phyloP scores from a whole-genome alignment of 23 tunicate species.

The Ascidia mentula region DNA sequence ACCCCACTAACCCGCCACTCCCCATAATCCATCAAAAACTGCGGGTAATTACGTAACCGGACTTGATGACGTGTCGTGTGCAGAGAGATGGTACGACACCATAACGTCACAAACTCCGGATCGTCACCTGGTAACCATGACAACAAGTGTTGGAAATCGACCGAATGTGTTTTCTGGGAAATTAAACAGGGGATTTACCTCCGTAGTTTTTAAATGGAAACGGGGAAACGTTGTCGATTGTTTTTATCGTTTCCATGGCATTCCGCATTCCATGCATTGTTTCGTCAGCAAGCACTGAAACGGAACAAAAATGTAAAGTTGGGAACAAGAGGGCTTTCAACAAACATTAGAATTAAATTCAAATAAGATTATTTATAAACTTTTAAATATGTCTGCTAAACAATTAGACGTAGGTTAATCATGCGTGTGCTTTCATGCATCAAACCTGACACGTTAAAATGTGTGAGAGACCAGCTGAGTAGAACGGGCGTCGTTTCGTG shows the following conservation, averaged over 20 bases:
- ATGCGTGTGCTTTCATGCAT: no score
- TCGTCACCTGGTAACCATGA: slow-evolving; percentile 51
- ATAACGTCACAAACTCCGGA: slow-evolving; percentile 84
- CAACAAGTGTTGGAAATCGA: not conserved
- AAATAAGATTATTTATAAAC: not conserved
- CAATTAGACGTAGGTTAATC: no score
- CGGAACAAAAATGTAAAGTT: not conserved
- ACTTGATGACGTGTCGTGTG: slow-evolving; percentile 68
- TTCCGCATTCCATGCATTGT: slow-evolving; percentile 87
- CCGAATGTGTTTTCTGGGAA: not conserved
- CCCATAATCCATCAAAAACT: slow-evolving; percentile 76
- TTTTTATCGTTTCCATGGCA: slow-evolving; percentile 76
- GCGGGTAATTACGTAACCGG: slow-evolving; percentile 73
- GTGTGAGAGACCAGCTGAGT: slow-evolving; percentile 63
- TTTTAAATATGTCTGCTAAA: not conserved
- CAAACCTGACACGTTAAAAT: slow-evolving; percentile 76
- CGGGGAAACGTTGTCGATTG: slow-evolving; percentile 68
- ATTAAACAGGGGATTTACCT: no score
- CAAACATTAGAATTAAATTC: not conserved
- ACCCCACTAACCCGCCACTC: slow-evolving; percentile 83
- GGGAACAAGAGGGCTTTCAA: no score
- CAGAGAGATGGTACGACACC: slow-evolving; percentile 70
- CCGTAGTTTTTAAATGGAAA: slow-evolving; percentile 56
- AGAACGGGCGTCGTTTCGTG: slow-evolving; percentile 28
- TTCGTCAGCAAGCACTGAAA: slow-evolving; percentile 65